Evolutionary conservation across 1,140 invertebrate species (phyloP).

Genomic region (Pachypeltis micranthus): DNA sequence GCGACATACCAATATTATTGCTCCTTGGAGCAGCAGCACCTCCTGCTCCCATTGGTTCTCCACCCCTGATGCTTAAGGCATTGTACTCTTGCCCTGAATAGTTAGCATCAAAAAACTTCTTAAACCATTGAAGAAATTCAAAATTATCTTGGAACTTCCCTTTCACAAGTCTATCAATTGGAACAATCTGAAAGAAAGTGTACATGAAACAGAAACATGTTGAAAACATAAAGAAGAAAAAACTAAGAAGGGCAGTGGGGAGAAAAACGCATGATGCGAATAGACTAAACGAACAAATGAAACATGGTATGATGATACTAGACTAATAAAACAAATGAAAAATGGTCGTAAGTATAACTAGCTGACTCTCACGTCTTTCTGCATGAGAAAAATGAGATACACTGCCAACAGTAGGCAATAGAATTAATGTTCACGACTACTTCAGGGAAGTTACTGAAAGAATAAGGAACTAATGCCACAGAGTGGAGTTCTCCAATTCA

Average conservation of each 20-base stretch:
- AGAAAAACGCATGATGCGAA: constrained; percentile 21
- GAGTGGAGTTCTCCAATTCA: neutral
- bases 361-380: neutral
- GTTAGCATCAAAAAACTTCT: constrained; percentile 98
- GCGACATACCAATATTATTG: constrained; percentile 11
- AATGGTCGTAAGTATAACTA: neutral
- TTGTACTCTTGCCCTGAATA: constrained; percentile 88
- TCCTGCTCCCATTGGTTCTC: constrained; percentile 62
- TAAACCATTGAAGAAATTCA: constrained; percentile 99
- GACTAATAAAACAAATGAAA: neutral
- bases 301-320: neutral
- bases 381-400: too few relatives aligned
- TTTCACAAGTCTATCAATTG: constrained; percentile 82
- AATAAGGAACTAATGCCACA: neutral
- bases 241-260: constrained; percentile 20
- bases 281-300: constrained; percentile 16
- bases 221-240: constrained; percentile 34
- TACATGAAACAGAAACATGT: constrained; percentile 27
- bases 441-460: neutral
- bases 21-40: constrained; percentile 33
- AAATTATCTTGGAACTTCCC: constrained; percentile 97
- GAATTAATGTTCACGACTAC: neutral
- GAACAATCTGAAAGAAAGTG: constrained; percentile 58
- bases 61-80: constrained; percentile 69
- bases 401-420: neutral